These are phyloP conservation scores for Drosophila fungiperda DNA, from an alignment of 2,888 invertebrate genomes.

Conservation along the genomic window DNA sequence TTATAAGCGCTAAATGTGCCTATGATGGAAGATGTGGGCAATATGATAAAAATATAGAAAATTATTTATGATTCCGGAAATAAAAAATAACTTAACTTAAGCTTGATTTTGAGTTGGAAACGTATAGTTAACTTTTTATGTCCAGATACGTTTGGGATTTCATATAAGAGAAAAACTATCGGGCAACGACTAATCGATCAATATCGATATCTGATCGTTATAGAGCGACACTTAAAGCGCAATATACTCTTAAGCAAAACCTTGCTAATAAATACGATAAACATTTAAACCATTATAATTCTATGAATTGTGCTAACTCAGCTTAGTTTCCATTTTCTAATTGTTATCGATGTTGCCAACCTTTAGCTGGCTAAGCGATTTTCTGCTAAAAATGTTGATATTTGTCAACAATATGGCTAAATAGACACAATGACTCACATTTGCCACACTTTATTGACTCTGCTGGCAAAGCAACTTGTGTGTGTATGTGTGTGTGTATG, in stretches of 20 bases:
- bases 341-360: background rate
- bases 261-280: too few species aligned
- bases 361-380: background rate
- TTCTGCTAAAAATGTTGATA: background rate
- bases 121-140: background rate
- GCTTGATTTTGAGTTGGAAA: slow-evolving; percentile 2
- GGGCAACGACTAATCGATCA: too few species aligned
- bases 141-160: too few species aligned
- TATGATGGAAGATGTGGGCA: background rate
- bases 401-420: slow-evolving; percentile 4
- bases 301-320: background rate
- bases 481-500: slow-evolving; percentile 34
- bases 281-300: too few species aligned
- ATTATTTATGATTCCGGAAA: background rate
- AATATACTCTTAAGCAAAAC: too few species aligned
- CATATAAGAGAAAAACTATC: too few species aligned
- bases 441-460: slow-evolving; percentile 28
- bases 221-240: too few species aligned
- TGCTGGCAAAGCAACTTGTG: background rate
- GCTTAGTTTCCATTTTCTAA: background rate
- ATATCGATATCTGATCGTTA: too few species aligned
- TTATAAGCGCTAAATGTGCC: background rate
- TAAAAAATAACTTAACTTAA: background rate
- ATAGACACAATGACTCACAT: slow-evolving; percentile 4
- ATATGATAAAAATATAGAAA: background rate